Percentiles rank a stretch among this genome's conserved stretches.
These are phyloP conservation scores for Amblyjoppa fuscipennis DNA, from an alignment of 2,888 invertebrate species.

Conservation along the genomic window DNA sequence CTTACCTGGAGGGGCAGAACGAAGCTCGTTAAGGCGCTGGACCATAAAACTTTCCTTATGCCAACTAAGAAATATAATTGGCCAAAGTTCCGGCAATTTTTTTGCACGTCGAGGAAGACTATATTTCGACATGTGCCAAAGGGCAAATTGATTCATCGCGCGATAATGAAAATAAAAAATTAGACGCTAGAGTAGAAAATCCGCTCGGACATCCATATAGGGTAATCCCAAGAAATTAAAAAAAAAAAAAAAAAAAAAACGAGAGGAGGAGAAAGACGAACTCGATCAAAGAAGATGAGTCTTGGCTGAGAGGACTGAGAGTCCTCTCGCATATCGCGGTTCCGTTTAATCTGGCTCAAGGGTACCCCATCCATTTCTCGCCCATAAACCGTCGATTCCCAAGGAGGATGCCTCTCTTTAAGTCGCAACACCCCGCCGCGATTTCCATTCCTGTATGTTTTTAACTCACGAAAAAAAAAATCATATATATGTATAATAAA, in stretches of 20 bases:
- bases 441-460: constrained; percentile 24
- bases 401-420: constrained; percentile 61
- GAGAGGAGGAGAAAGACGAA: not conserved
- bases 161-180: not conserved
- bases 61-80: no score
- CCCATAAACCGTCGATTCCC: constrained; percentile 72
- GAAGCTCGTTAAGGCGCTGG: no score
- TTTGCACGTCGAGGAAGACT: no score
- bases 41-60: no score
- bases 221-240: not conserved
- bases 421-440: constrained; percentile 18
- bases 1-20: no score
- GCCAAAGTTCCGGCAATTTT: not conserved
- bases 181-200: not conserved
- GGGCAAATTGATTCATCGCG: not conserved
- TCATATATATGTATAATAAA: not conserved
- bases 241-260: not conserved
- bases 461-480: constrained; percentile 22
- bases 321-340: constrained; percentile 25
- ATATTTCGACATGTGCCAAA: not conserved
- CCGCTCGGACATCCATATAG: not conserved
- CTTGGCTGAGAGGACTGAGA: constrained; percentile 1
- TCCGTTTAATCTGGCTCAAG: constrained; percentile 69
- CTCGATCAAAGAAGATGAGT: constrained; percentile 13
- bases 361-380: constrained; percentile 70